Percentiles rank a stretch among this genome's conserved stretches.
Evolutionary conservation across 1,140 invertebrate genomes (phyloP).

Genomic region (Hermetia illucens): DNA sequence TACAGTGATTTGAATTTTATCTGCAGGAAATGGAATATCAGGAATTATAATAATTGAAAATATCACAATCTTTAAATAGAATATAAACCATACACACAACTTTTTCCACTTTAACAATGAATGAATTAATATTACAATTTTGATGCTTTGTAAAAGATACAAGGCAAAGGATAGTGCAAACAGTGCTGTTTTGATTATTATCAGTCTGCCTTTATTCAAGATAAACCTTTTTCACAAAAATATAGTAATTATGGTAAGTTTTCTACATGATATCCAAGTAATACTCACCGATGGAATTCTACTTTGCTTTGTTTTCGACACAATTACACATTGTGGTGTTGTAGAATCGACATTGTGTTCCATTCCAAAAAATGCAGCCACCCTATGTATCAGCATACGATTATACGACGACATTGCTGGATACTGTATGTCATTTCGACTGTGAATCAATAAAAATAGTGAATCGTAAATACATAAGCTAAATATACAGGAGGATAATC

Average conservation of each 20-base stretch:
- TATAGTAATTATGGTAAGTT: not conserved
- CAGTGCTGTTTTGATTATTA: too few relatives aligned
- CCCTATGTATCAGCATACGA: slow-evolving; percentile 86
- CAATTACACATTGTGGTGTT: slow-evolving; percentile 66
- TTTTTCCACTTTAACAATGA: too few relatives aligned
- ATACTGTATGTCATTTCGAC: slow-evolving; percentile 64
- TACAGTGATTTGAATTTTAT: too few relatives aligned
- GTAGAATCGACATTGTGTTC: slow-evolving; percentile 81
- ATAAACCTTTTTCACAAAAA: too few relatives aligned
- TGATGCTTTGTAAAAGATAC: too few relatives aligned
- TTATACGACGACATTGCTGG: slow-evolving; percentile 87
- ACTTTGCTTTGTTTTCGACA: slow-evolving; percentile 53
- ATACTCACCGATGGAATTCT: slow-evolving; percentile 48
- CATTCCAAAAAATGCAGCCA: slow-evolving; percentile 84
- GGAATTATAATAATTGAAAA: too few relatives aligned
- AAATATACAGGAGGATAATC: too few relatives aligned
- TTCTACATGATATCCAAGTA: not conserved
- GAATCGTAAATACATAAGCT: not conserved
- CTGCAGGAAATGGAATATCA: not conserved
- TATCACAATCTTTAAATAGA: too few relatives aligned
- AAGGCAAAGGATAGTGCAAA: too few relatives aligned
- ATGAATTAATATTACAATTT: too few relatives aligned
- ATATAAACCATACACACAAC: too few relatives aligned
- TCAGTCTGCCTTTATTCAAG: too few relatives aligned
- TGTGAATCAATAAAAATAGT: slow-evolving; percentile 15